Conservation (phyloP, 2,888 invertebrate species). For the Tetranychus piercei region DNA sequence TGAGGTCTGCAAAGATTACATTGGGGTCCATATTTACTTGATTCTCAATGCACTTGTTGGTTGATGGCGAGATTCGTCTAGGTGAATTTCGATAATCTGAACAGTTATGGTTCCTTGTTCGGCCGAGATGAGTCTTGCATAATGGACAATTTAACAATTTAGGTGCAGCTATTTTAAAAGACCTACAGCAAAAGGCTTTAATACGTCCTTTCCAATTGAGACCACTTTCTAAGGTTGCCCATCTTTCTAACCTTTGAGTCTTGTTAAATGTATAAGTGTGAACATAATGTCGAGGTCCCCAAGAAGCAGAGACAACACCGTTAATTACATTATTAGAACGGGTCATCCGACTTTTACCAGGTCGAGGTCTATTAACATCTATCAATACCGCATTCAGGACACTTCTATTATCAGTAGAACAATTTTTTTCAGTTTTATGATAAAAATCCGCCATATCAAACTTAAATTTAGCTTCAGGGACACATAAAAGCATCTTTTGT, state of each 20-base stretch:
- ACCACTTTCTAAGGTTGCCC: neutral
- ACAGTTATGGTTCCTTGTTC: neutral
- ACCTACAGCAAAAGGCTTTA: neutral
- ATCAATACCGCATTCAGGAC: neutral
- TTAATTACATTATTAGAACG: neutral
- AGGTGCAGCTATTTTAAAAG: neutral
- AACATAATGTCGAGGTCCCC: neutral
- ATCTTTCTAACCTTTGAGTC: neutral
- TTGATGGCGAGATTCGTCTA: neutral
- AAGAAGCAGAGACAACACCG: neutral
- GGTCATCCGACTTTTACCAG: neutral
- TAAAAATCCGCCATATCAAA: neutral
- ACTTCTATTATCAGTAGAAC: neutral
- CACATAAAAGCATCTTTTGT: neutral
- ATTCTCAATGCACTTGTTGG: too few species aligned
- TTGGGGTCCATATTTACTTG: too few species aligned
- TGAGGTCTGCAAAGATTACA: too few species aligned
- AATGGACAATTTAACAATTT: neutral
- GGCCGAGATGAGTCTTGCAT: neutral
- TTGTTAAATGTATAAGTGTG: neutral
- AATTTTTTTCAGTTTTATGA: neutral
- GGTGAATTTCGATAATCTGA: neutral
- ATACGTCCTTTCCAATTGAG: slow-evolving; percentile 8
- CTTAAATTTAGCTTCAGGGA: neutral
- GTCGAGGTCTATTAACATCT: neutral